Evolutionary conservation across 2,888 invertebrate species (phyloP).

Genomic region (Agrenia bidenticulata): DNA sequence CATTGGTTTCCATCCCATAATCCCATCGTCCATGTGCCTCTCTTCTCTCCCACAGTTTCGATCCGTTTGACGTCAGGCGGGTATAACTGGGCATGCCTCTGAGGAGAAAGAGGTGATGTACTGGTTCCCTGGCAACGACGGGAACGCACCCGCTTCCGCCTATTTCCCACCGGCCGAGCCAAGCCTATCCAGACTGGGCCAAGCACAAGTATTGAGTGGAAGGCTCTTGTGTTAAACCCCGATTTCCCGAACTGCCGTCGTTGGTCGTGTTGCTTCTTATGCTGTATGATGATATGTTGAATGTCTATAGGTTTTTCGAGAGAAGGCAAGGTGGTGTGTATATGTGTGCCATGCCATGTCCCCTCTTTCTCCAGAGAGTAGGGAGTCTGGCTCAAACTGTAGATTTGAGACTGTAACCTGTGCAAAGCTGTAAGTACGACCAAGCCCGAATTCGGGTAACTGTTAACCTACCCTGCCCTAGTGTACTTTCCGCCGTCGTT

Average conservation of each 20-base stretch:
- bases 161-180: slow-evolving; percentile 7
- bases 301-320: too few relatives aligned
- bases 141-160: slow-evolving; percentile 14
- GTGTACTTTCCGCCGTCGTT: neutral
- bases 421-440: slow-evolving; percentile 4
- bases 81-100: neutral
- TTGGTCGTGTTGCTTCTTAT: too few relatives aligned
- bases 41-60: slow-evolving; percentile 15
- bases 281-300: too few relatives aligned
- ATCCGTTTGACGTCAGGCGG: slow-evolving; percentile 19
- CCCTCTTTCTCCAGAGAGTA: neutral
- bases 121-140: neutral
- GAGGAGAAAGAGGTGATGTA: neutral
- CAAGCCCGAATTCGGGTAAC: slow-evolving; percentile 19
- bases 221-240: too few relatives aligned
- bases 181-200: neutral
- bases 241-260: too few relatives aligned
- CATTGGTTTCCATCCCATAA: neutral
- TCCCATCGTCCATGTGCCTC: neutral
- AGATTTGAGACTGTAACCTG: neutral
- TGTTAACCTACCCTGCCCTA: slow-evolving; percentile 18
- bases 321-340: too few relatives aligned
- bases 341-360: too few relatives aligned
- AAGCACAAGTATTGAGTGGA: neutral
- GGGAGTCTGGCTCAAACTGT: neutral